These are phyloP conservation scores for Antheraea mylitta DNA, from an alignment of 1,140 invertebrate genomes.

Conservation along the genomic window DNA sequence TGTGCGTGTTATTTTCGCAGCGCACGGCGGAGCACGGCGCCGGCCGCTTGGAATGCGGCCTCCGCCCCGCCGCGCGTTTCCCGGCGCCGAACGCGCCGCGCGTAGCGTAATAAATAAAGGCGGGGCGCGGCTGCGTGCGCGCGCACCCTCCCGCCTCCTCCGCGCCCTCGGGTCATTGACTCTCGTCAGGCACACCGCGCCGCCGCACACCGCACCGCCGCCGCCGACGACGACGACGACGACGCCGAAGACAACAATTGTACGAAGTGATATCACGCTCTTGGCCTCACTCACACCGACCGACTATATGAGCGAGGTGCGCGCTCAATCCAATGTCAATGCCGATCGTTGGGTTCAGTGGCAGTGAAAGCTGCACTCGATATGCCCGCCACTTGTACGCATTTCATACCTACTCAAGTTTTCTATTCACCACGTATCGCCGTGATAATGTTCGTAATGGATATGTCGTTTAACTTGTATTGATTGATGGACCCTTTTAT, in stretches of 20 bases:
- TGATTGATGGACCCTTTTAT: too few relatives aligned
- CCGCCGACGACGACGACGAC: conserved; percentile 44
- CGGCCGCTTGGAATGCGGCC: conserved; percentile 70
- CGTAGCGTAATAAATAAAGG: conserved; percentile 78
- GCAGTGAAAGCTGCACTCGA: conserved; percentile 21
- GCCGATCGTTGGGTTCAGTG: conserved; percentile 43
- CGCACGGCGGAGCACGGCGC: conserved; percentile 45
- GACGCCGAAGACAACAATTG: conserved; percentile 58
- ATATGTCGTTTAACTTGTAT: too few relatives aligned
- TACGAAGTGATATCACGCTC: conserved; percentile 41
- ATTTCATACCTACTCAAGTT: too few relatives aligned
- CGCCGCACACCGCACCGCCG: conserved; percentile 23
- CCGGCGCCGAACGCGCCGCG: conserved; percentile 67
- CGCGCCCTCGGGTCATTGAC: conserved; percentile 74
- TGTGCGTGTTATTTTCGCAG: conserved; percentile 67
- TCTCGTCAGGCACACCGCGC: conserved; percentile 21
- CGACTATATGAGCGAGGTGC: conserved; percentile 20
- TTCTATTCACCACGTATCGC: too few relatives aligned
- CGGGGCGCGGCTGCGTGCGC: conserved; percentile 73
- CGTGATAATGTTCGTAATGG: too few relatives aligned
- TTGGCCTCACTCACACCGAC: conserved; percentile 36
- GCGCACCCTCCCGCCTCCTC: conserved; percentile 54
- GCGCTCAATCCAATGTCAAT: conserved; percentile 67
- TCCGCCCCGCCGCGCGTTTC: conserved; percentile 67
- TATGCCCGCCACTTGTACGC: neutral